phyloP scores from a whole-genome alignment of 2,113 vertebrate genomes.

The Xenopus tropicalis region DNA sequence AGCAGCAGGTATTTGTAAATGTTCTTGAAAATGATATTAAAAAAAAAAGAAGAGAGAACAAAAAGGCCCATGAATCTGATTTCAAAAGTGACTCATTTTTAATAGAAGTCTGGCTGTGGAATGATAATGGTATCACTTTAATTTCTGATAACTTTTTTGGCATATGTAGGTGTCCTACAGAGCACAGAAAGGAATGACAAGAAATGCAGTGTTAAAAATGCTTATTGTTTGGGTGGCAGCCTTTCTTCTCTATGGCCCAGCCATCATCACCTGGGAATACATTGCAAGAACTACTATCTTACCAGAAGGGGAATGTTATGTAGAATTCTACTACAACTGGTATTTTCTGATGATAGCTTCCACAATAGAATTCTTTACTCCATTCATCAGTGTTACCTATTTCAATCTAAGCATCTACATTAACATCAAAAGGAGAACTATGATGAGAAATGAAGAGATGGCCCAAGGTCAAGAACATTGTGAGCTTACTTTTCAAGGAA shows the following conservation, averaged over 20 bases:
- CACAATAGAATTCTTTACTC: slow-evolving; percentile 69
- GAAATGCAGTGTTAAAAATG: slow-evolving; percentile 63
- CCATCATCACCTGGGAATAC: slow-evolving; percentile 70
- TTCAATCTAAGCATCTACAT: slow-evolving; percentile 72
- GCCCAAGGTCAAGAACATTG: slow-evolving; percentile 46
- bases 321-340: slow-evolving; percentile 74
- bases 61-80: background rate
- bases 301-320: slow-evolving; percentile 61
- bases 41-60: background rate
- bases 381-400: slow-evolving; percentile 67
- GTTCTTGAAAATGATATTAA: background rate
- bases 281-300: slow-evolving; percentile 61
- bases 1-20: background rate
- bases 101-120: background rate
- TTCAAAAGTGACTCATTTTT: background rate
- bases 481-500: slow-evolving; percentile 51
- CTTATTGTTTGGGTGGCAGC: slow-evolving; percentile 64
- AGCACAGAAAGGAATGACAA: slow-evolving; percentile 66
- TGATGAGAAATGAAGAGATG: slow-evolving; percentile 51
- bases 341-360: slow-evolving; percentile 72
- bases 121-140: background rate
- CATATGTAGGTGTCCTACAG: slow-evolving; percentile 64
- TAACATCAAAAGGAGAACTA: slow-evolving; percentile 64
- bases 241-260: slow-evolving; percentile 68
- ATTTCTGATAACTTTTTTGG: slow-evolving; percentile 8